Percentiles rank a stretch among this genome's conserved stretches.
Conservation (phyloP, 2,113 vertebrate species). For the Oryzias curvinotus region DNA sequence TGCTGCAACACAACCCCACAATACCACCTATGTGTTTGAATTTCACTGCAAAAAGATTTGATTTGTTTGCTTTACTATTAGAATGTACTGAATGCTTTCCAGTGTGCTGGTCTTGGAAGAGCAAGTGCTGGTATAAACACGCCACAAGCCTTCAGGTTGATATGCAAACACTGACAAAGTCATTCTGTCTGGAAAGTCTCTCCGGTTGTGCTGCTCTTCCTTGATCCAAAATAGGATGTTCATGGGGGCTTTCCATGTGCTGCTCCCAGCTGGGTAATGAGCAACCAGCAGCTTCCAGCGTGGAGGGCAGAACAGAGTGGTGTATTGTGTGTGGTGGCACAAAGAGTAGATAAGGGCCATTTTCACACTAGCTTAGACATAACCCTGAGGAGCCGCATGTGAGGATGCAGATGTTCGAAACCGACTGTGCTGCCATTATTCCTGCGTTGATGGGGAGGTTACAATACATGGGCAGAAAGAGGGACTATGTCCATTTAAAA, state of each 20-base stretch:
- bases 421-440: neutral
- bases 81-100: neutral
- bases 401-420: neutral
- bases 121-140: constrained; percentile 42
- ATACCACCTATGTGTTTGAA: constrained; percentile 4
- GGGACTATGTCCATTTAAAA: neutral
- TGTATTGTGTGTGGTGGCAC: neutral
- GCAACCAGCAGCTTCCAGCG: constrained; percentile 1
- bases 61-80: constrained; percentile 3
- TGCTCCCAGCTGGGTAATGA: constrained; percentile 2
- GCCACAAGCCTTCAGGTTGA: constrained; percentile 20
- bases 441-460: neutral
- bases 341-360: neutral
- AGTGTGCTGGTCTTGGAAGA: constrained; percentile 7
- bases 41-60: constrained; percentile 10
- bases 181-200: constrained; percentile 20
- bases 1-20: neutral
- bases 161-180: constrained; percentile 47
- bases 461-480: neutral
- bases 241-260: neutral
- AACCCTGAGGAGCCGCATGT: neutral
- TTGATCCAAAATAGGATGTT: constrained; percentile 22
- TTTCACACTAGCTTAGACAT: constrained; percentile 1
- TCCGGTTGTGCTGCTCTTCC: neutral
- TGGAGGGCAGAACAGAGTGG: neutral